These are phyloP conservation scores for Temnothorax ravouxi DNA, from an alignment of 2,888 invertebrate species.

Conservation along the genomic window DNA sequence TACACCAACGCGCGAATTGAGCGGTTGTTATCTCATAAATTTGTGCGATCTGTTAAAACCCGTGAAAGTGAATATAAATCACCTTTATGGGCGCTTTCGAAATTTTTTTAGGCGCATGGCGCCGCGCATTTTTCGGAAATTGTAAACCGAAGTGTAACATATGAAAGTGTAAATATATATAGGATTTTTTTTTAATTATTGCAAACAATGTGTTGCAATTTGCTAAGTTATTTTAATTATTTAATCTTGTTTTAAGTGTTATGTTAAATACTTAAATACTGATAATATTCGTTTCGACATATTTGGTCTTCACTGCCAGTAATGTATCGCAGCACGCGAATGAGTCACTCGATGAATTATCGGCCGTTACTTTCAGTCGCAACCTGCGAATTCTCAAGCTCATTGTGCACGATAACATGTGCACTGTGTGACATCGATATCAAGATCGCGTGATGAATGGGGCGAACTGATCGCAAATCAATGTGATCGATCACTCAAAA, in stretches of 20 bases:
- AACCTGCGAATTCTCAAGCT: slow-evolving; percentile 68
- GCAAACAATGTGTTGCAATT: background rate
- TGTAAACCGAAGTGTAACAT: slow-evolving; percentile 32
- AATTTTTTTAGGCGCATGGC: slow-evolving; percentile 56
- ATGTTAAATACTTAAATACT: background rate
- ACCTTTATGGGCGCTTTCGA: slow-evolving; percentile 57
- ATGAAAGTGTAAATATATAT: slow-evolving; percentile 49
- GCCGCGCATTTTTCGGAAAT: slow-evolving; percentile 54
- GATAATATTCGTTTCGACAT: slow-evolving; percentile 14
- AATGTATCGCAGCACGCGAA: slow-evolving; percentile 32
- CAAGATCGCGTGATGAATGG: slow-evolving; percentile 67
- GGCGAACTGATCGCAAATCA: slow-evolving; percentile 62
- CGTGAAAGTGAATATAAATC: slow-evolving; percentile 66
- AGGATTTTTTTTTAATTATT: background rate
- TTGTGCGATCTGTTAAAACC: slow-evolving; percentile 38
- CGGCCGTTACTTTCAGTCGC: slow-evolving; percentile 61
- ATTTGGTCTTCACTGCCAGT: slow-evolving; percentile 19
- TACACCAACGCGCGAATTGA: slow-evolving; percentile 41
- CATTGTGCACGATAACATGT: slow-evolving; percentile 59
- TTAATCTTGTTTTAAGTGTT: background rate
- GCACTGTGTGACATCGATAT: slow-evolving; percentile 62
- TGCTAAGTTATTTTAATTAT: background rate
- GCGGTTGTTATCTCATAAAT: slow-evolving; percentile 30
- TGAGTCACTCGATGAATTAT: slow-evolving; percentile 74
- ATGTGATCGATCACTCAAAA: slow-evolving; percentile 45